These are phyloP conservation scores for Enteromius trimaculatus DNA, from an alignment of 2,797 vertebrate genomes.

Conservation along the genomic window DNA sequence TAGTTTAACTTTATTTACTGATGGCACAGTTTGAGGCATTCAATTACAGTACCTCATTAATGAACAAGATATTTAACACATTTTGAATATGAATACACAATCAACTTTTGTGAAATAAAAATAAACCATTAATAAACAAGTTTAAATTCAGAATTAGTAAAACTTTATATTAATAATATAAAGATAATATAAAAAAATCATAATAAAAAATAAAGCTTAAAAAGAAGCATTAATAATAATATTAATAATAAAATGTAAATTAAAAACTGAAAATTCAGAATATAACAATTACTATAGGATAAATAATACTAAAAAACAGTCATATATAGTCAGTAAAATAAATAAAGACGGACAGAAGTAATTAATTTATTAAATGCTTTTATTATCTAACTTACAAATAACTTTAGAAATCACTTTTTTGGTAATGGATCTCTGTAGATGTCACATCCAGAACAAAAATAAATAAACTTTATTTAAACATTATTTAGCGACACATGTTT, in stretches of 20 bases:
- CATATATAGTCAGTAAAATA: neutral
- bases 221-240: neutral
- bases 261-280: neutral
- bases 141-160: neutral
- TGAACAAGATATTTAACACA: neutral
- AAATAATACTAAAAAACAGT: neutral
- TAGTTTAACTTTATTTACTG: neutral
- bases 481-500: neutral
- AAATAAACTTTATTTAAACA: neutral
- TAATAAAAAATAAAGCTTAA: neutral
- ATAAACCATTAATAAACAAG: neutral
- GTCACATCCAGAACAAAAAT: slow-evolving; percentile 8
- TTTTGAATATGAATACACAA: neutral
- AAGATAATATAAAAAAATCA: too few relatives aligned
- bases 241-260: neutral
- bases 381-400: slow-evolving; percentile 8
- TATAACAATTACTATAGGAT: neutral
- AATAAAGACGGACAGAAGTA: neutral
- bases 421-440: neutral
- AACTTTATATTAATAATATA: too few relatives aligned
- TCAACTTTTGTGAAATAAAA: neutral
- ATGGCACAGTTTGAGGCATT: neutral
- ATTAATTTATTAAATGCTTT: neutral
- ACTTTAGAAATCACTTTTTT: neutral
- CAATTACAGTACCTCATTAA: neutral